Percentiles rank a stretch among this genome's conserved stretches.
Evolutionary conservation across 2,888 invertebrate species (phyloP).

Genomic region (Rhabditoides inermis): DNA sequence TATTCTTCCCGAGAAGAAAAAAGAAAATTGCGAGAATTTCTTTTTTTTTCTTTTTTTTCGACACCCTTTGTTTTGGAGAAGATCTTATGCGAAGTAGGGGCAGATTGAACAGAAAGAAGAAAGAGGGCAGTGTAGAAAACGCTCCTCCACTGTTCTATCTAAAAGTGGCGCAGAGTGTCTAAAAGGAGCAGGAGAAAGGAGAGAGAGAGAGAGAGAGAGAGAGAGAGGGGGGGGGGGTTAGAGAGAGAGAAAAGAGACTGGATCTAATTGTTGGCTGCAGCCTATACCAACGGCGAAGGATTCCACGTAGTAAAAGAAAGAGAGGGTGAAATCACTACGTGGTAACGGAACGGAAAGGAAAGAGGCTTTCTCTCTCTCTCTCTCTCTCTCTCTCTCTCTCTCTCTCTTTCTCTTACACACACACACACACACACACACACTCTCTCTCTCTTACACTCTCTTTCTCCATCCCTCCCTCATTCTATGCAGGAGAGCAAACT

Average conservation of each 20-base stretch:
- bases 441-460: neutral
- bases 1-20: no score
- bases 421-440: no score
- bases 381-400: neutral
- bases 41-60: no score
- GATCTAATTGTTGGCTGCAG: no score
- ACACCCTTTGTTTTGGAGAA: no score
- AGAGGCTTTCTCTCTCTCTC: neutral
- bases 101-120: neutral
- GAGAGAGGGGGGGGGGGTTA: neutral
- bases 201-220: neutral
- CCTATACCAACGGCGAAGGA: no score
- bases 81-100: no score
- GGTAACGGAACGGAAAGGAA: neutral
- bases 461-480: neutral
- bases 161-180: no score
- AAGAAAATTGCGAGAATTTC: no score
- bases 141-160: no score
- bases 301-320: no score
- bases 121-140: neutral
- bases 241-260: constrained; percentile 11
- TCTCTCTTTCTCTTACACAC: neutral
- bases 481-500: neutral
- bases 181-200: no score
- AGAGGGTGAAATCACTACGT: constrained; percentile 13